These are phyloP conservation scores for Apteryx owenii DNA, from an alignment of 2,113 vertebrate genomes.

Conservation along the genomic window DNA sequence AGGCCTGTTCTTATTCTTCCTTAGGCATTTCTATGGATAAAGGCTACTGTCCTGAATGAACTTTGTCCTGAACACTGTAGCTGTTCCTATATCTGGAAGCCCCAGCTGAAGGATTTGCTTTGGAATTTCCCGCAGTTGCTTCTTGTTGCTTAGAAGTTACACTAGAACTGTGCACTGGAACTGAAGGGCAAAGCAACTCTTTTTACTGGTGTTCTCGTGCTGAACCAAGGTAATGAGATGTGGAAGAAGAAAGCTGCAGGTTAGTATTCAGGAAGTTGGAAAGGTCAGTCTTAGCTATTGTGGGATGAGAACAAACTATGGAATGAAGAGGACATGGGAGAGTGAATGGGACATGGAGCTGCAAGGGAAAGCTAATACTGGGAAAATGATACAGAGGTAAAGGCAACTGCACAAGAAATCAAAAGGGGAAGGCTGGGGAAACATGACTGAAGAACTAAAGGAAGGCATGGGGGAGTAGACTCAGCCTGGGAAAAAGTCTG, in stretches of 20 bases:
- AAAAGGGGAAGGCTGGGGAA: no score
- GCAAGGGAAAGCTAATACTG: neutral
- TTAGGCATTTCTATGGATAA: neutral
- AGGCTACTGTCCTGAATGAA: neutral
- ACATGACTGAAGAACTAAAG: neutral
- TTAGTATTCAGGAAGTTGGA: neutral
- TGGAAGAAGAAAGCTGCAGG: neutral
- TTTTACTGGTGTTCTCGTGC: neutral
- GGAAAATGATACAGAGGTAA: neutral
- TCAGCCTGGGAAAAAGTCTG: neutral
- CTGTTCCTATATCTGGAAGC: neutral
- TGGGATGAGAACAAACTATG: neutral
- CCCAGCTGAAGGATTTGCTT: neutral
- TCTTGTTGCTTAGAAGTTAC: neutral
- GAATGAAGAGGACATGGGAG: neutral
- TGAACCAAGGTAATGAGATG: neutral
- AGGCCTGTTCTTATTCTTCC: neutral
- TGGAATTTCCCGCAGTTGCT: neutral
- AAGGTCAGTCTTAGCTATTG: neutral
- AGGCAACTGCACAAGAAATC: neutral
- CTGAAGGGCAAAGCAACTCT: neutral
- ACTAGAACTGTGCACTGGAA: neutral
- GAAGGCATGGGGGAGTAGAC: neutral
- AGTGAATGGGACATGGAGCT: neutral
- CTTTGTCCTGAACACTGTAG: neutral